These are phyloP conservation scores for Atethmia centrago DNA, from an alignment of 2,888 invertebrate genomes.

Conservation along the genomic window DNA sequence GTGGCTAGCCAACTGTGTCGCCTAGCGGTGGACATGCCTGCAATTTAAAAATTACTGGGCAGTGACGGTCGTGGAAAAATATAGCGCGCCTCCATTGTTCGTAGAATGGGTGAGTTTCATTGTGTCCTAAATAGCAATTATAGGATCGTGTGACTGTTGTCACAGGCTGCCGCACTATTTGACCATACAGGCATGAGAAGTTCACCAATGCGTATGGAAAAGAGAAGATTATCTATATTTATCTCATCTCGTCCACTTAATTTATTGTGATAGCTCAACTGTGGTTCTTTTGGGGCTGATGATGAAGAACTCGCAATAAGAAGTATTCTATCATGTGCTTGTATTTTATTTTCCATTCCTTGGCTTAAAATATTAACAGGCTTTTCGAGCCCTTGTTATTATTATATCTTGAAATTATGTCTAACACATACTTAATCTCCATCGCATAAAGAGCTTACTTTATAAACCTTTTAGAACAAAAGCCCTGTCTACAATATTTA, in stretches of 20 bases:
- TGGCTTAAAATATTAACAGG: background rate
- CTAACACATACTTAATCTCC: slow-evolving; percentile 49
- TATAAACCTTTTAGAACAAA: slow-evolving; percentile 51
- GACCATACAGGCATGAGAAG: background rate
- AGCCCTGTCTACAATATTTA: slow-evolving; percentile 37
- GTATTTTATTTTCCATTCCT: background rate
- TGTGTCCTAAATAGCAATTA: background rate
- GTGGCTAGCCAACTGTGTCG: slow-evolving; percentile 80
- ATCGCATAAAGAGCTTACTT: slow-evolving; percentile 35
- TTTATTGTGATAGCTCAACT: background rate
- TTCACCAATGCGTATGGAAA: background rate
- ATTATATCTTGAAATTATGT: slow-evolving; percentile 1
- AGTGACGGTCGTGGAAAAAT: background rate
- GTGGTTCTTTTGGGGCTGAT: background rate
- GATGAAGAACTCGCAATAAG: no score
- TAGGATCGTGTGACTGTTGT: background rate
- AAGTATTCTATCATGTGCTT: background rate
- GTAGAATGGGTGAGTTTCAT: background rate
- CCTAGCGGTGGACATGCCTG: slow-evolving; percentile 52
- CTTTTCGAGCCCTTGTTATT: background rate
- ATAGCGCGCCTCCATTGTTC: slow-evolving; percentile 11
- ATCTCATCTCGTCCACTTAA: background rate
- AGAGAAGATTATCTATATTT: background rate
- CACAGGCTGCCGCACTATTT: no score
- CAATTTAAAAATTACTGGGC: background rate